Percentiles rank a stretch among this genome's conserved stretches.
phyloP scores from a whole-genome alignment of 2,888 invertebrate species.

The Troilus luridus region DNA sequence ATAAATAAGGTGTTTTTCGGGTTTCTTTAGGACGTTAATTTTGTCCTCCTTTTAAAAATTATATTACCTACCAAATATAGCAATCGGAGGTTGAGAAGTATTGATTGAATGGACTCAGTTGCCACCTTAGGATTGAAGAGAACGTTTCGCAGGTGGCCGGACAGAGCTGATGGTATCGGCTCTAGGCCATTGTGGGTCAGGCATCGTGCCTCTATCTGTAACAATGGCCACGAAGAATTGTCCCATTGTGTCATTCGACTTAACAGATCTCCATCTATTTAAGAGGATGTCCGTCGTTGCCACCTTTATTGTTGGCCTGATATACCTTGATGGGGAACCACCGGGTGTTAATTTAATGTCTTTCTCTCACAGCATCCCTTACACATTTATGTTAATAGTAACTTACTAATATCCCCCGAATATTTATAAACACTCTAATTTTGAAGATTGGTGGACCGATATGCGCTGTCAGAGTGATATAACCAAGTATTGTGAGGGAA shows the following conservation, averaged over 20 bases:
- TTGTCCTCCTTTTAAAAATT: not conserved
- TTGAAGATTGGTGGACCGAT: no score
- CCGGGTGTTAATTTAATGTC: no score
- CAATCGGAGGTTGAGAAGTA: not conserved
- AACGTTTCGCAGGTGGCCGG: conserved; percentile 2
- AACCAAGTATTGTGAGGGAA: no score
- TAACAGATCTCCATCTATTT: conserved; percentile 20
- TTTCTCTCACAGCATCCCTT: no score
- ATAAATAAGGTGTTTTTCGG: no score
- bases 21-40: no score
- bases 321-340: not conserved
- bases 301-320: not conserved
- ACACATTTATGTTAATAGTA: no score
- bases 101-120: not conserved
- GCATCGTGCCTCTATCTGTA: not conserved
- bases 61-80: not conserved
- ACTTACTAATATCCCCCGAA: no score
- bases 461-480: no score
- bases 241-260: not conserved
- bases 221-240: not conserved
- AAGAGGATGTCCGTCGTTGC: not conserved
- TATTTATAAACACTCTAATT: no score
- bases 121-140: not conserved
- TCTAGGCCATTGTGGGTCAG: not conserved
- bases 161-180: not conserved